Evolutionary conservation across 2,888 invertebrate species (phyloP).

Genomic region (Leptogaster cylindrica): DNA sequence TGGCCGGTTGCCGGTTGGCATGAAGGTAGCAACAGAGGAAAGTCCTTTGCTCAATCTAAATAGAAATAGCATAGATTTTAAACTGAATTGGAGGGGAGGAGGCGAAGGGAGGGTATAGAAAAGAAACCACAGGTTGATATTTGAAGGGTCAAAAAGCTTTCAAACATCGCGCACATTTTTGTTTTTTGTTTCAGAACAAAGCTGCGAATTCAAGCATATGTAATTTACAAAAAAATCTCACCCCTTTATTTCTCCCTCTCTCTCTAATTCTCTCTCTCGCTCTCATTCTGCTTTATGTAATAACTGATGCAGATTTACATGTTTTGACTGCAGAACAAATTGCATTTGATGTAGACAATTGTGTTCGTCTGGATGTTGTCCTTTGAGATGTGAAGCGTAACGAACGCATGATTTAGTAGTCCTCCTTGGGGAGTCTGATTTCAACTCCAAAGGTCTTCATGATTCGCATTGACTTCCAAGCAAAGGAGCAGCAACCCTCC

Average conservation of each 20-base stretch:
- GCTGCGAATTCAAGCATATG: constrained; percentile 21
- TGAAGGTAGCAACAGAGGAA: constrained; percentile 4
- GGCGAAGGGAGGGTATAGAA: background rate
- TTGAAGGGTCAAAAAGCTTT: constrained; percentile 25
- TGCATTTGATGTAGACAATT: constrained; percentile 32
- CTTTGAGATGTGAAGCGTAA: constrained; percentile 10
- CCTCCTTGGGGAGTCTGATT: constrained; percentile 38
- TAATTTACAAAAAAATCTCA: background rate
- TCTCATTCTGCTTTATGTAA: background rate
- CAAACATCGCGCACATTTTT: constrained; percentile 1
- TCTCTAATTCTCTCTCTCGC: too few relatives aligned
- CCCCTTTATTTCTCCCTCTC: too few relatives aligned
- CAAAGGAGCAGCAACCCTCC: constrained; percentile 26
- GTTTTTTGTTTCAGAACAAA: background rate
- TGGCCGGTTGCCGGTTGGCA: background rate
- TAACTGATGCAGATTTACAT: constrained; percentile 15
- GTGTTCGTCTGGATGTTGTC: background rate
- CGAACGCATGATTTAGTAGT: constrained; percentile 32
- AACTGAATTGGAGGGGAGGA: background rate
- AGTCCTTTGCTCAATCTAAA: constrained; percentile 27
- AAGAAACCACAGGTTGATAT: constrained; percentile 33
- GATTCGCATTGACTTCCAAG: constrained; percentile 24
- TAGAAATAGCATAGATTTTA: background rate
- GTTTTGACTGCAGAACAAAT: constrained; percentile 35
- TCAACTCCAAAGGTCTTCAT: constrained; percentile 31